Evolutionary conservation across 2,888 invertebrate genomes (phyloP).

Genomic region (Vesta saturnalis): DNA sequence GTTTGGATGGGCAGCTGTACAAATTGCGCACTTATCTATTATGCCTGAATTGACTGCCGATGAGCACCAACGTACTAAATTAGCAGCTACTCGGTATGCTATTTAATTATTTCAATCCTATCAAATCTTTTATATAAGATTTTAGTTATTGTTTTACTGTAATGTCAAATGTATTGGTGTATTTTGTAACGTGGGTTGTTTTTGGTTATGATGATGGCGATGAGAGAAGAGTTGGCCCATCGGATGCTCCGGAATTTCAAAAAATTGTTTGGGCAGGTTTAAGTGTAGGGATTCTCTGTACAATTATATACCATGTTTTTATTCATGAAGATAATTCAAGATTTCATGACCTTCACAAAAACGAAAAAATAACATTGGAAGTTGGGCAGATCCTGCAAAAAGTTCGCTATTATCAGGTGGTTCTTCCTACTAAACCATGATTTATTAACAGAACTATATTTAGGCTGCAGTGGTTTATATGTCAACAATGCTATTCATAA

Average conservation of each 20-base stretch:
- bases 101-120: not conserved
- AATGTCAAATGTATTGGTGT: constrained; percentile 85
- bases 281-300: constrained; percentile 70
- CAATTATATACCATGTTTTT: constrained; percentile 77
- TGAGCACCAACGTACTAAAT: constrained; percentile 77
- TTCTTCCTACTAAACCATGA: not conserved
- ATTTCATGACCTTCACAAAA: constrained; percentile 54
- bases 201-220: constrained; percentile 69
- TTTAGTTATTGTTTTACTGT: constrained; percentile 89
- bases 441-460: constrained; percentile 51
- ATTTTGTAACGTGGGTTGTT: constrained; percentile 79
- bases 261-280: constrained; percentile 76
- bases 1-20: constrained; percentile 93
- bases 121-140: constrained; percentile 41
- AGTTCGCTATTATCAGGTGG: constrained; percentile 55
- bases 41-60: constrained; percentile 84
- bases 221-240: constrained; percentile 70
- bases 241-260: constrained; percentile 74
- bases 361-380: constrained; percentile 50
- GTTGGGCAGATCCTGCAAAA: constrained; percentile 52
- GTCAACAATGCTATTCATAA: constrained; percentile 85
- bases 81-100: constrained; percentile 77
- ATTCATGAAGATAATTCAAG: constrained; percentile 68
- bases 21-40: constrained; percentile 91
- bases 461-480: constrained; percentile 86